These are phyloP conservation scores for Panthera leo DNA, from an alignment of 2,113 vertebrate genomes.

Conservation along the genomic window DNA sequence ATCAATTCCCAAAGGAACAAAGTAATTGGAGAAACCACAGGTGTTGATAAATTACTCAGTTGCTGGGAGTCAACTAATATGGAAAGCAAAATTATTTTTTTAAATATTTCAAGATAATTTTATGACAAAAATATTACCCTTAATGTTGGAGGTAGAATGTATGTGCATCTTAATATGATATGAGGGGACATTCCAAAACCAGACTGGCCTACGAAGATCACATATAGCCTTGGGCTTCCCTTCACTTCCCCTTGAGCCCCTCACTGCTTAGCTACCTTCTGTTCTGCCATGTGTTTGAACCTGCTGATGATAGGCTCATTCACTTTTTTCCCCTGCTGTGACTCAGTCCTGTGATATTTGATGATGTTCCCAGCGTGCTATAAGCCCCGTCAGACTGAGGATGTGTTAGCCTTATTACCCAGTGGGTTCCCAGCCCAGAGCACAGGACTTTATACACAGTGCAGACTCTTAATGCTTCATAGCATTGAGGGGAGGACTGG, in stretches of 20 bases:
- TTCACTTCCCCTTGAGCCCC: not conserved
- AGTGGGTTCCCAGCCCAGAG: not conserved
- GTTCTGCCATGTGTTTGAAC: not conserved
- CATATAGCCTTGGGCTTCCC: not conserved
- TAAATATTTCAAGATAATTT: constrained; percentile 37
- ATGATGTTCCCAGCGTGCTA: not conserved
- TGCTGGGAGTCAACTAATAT: not conserved
- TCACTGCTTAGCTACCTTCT: not conserved
- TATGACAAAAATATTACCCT: not conserved
- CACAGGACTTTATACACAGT: not conserved
- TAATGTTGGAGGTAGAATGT: not conserved
- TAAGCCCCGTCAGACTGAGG: not conserved
- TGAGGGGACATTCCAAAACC: not conserved
- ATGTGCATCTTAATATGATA: not conserved
- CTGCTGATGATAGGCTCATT: not conserved
- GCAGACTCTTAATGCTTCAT: not conserved
- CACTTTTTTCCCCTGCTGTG: not conserved
- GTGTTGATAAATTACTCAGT: constrained; percentile 5
- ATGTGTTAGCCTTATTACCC: not conserved
- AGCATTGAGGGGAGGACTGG: not conserved
- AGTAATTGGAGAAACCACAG: not conserved
- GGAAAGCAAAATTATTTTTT: constrained; percentile 10
- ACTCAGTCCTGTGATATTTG: not conserved
- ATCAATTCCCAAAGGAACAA: not conserved
- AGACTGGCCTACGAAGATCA: not conserved